A percentile compares a stretch with the other conserved stretches of the same genome.
phyloP scores from a whole-genome alignment of 2,113 vertebrate genomes.

The Numenius arquata region DNA sequence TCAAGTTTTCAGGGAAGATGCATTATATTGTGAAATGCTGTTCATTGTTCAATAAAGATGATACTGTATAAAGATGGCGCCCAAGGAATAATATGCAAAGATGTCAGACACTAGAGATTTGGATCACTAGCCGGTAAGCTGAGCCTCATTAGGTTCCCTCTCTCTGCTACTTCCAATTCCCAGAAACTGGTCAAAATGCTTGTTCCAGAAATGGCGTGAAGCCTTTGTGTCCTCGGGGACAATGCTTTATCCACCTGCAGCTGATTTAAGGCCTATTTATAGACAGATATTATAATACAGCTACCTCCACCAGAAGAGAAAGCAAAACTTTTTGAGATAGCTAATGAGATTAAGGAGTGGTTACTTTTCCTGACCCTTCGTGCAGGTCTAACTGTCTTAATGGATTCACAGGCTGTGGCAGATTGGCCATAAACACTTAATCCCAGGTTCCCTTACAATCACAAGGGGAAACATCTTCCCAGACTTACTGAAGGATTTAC shows the following conservation, averaged over 20 bases:
- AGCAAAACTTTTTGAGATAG: neutral
- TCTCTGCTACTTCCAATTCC: neutral
- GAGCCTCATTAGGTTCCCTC: neutral
- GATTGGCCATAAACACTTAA: neutral
- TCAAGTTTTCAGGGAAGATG: neutral
- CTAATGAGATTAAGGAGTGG: slow-evolving; percentile 23
- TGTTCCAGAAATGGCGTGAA: neutral
- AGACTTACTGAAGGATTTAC: neutral
- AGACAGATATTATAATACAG: neutral
- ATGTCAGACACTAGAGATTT: neutral
- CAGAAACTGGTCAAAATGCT: slow-evolving; percentile 1
- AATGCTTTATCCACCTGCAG: neutral
- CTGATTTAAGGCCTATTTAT: neutral
- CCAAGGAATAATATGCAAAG: neutral
- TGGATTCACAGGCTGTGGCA: neutral
- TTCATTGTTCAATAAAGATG: neutral
- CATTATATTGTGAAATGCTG: neutral
- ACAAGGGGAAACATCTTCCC: neutral
- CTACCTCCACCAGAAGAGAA: neutral
- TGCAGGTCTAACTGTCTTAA: neutral
- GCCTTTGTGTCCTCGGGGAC: neutral
- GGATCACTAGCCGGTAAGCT: neutral
- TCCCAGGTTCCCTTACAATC: neutral
- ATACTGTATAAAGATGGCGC: neutral
- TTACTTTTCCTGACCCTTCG: slow-evolving; percentile 16